Percentiles rank a stretch among this genome's conserved stretches.
These are phyloP conservation scores for Idaea straminata DNA, from an alignment of 2,888 invertebrate species.

Conservation along the genomic window DNA sequence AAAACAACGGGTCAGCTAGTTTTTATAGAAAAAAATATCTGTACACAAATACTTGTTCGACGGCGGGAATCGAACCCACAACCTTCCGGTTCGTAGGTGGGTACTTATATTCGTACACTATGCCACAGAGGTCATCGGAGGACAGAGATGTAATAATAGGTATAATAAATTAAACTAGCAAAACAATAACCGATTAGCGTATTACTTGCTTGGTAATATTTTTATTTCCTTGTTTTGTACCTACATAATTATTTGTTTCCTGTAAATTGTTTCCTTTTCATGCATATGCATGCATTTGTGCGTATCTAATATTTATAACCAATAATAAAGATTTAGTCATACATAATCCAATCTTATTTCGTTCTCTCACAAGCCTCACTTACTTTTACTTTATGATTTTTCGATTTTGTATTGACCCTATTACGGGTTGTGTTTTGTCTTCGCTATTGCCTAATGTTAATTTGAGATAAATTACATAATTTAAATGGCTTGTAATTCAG, in stretches of 20 bases:
- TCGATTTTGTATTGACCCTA: background rate
- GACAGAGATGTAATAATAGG: too few species aligned
- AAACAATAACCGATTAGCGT: too few species aligned
- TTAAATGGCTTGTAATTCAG: background rate
- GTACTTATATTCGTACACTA: too few species aligned
- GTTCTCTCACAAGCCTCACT: too few species aligned
- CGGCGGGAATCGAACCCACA: too few species aligned
- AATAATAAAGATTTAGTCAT: background rate
- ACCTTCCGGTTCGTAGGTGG: too few species aligned
- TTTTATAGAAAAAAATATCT: too few species aligned
- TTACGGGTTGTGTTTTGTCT: background rate
- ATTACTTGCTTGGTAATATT: background rate
- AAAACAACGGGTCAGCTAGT: too few species aligned
- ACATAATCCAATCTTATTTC: background rate
- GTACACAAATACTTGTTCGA: too few species aligned
- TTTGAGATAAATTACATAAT: background rate
- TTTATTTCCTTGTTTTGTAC: background rate
- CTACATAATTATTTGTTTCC: background rate
- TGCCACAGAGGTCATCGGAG: too few species aligned
- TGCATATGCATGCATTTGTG: background rate
- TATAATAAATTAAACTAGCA: too few species aligned
- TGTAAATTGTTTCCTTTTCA: background rate
- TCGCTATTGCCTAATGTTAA: background rate
- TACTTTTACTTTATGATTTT: background rate
- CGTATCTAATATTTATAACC: background rate